These are phyloP conservation scores for Silurus glanis DNA, from an alignment of 2,113 vertebrate species.

Conservation along the genomic window DNA sequence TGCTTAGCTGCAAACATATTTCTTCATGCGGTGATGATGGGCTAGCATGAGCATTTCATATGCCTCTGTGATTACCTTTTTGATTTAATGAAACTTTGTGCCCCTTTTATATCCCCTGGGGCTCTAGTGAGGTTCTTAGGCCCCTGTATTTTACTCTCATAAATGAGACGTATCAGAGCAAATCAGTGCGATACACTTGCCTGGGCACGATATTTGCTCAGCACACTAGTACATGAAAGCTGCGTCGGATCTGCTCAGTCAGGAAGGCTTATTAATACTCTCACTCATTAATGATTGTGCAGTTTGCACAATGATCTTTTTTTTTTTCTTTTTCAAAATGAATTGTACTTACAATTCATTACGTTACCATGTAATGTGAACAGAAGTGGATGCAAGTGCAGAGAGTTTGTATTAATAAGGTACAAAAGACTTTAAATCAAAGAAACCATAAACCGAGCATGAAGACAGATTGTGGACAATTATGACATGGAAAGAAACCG, in stretches of 20 bases:
- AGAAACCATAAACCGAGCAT: too few species aligned
- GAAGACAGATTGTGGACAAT: too few species aligned
- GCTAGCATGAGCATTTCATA: constrained; percentile 18
- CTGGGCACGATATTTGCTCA: constrained; percentile 15
- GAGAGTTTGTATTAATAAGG: too few species aligned
- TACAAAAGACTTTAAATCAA: too few species aligned
- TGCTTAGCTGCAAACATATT: constrained; percentile 20
- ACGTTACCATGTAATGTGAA: too few species aligned
- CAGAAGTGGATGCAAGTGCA: too few species aligned
- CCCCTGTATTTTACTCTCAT: constrained; percentile 58
- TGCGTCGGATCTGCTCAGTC: constrained; percentile 13
- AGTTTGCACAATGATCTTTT: constrained; percentile 16
- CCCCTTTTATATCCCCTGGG: constrained; percentile 34
- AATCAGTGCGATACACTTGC: constrained; percentile 17
- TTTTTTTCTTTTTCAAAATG: constrained; percentile 16
- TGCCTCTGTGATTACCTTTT: constrained; percentile 44
- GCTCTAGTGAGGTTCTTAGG: constrained; percentile 43
- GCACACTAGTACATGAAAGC: constrained; percentile 43
- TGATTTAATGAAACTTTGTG: constrained; percentile 32
- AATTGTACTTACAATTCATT: constrained; percentile 20
- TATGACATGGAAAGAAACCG: too few species aligned
- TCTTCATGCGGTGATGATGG: constrained; percentile 46
- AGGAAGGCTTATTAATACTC: constrained; percentile 5
- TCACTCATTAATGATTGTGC: constrained; percentile 9
- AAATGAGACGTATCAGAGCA: constrained; percentile 53